Conservation (phyloP, 2,113 vertebrate genomes). For the Ophthalmolycus amberensis region DNA sequence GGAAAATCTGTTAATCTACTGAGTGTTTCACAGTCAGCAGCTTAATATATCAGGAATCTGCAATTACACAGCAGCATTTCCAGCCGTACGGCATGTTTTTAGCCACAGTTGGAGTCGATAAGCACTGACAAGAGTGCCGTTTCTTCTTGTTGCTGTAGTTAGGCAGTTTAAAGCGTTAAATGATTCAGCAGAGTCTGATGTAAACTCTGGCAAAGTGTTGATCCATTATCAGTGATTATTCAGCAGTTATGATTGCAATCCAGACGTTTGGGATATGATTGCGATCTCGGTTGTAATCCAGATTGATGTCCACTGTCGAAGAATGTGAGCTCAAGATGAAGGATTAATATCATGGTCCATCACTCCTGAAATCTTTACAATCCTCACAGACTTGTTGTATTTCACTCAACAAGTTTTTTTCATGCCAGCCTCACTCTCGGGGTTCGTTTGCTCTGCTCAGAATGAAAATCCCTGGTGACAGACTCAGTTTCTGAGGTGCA, state of each 20-base stretch:
- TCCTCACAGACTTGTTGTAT: slow-evolving; percentile 22
- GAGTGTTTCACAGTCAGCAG: slow-evolving; percentile 39
- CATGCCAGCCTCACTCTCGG: slow-evolving; percentile 23
- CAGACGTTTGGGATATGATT: slow-evolving; percentile 4
- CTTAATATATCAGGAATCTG: slow-evolving; percentile 51
- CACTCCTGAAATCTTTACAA: slow-evolving; percentile 25
- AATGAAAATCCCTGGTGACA: slow-evolving; percentile 46
- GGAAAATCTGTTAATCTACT: slow-evolving; percentile 56
- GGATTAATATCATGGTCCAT: slow-evolving; percentile 32
- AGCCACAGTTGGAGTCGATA: slow-evolving; percentile 18
- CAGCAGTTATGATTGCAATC: neutral
- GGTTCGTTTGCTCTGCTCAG: slow-evolving; percentile 37
- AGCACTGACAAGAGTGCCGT: slow-evolving; percentile 1
- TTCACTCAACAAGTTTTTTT: slow-evolving; percentile 17
- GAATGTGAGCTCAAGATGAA: slow-evolving; percentile 9
- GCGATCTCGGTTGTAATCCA: slow-evolving; percentile 2
- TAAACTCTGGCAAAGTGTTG: slow-evolving; percentile 5
- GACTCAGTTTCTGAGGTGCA: slow-evolving; percentile 57
- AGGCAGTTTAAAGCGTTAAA: neutral
- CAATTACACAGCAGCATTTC: slow-evolving; percentile 36
- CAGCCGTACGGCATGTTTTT: neutral
- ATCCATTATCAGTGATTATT: neutral
- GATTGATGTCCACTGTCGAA: neutral
- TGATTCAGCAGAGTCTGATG: neutral
- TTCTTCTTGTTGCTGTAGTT: neutral